Evolutionary conservation across 2,113 vertebrate genomes (phyloP), one percentile per base, ranked within the genome.

Genomic region (Turdus rufiventris): DNA sequence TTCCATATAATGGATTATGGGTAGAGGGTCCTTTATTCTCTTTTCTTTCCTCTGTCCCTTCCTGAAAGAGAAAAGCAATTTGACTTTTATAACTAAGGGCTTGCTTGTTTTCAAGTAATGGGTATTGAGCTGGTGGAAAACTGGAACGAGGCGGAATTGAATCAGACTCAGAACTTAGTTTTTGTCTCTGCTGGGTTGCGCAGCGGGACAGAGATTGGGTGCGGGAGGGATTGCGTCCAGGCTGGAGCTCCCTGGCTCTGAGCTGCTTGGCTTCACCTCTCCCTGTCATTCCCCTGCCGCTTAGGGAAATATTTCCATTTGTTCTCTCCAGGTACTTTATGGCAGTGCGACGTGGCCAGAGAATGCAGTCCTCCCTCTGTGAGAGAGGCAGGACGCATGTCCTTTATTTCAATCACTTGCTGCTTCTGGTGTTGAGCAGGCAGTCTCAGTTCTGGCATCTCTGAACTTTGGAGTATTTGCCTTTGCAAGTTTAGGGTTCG

Each of bases 321-420:
- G 91, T 94, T 96, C 89, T 94, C 74, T 96, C 92, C 94, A 92
- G 95, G 85, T 95, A 94, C 42, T 93, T 96, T 89, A 91, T 89
- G 91, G 85, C 74, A 63, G 78, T 42, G 78, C 12, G 8, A 63
- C 10, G 42, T 92, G 89, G 86, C 89, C 61, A 74, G 76, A 26
- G 77, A 94, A 91, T 16, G 50, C 74, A 79, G 81, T 82, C 28
- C 31, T 88, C 63, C 42, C 43, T 62, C n/a, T 4, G 2, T 0
- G 5, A 78, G 54, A 47, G 45, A 48, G 81, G 42, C 58, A 87
- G 85, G 83, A 68, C n/a, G 0, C 13, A 7, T 8, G 45, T 72
- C 91, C 91, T 89, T 48, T 58, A 45, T 91, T 88, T 67, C 66
- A 61, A 0, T 78, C 0, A 0, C 86, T 90, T 0, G 0, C 65